Evolutionary conservation across 2,888 invertebrate genomes (phyloP).

Genomic region (Campoletis raptor): DNA sequence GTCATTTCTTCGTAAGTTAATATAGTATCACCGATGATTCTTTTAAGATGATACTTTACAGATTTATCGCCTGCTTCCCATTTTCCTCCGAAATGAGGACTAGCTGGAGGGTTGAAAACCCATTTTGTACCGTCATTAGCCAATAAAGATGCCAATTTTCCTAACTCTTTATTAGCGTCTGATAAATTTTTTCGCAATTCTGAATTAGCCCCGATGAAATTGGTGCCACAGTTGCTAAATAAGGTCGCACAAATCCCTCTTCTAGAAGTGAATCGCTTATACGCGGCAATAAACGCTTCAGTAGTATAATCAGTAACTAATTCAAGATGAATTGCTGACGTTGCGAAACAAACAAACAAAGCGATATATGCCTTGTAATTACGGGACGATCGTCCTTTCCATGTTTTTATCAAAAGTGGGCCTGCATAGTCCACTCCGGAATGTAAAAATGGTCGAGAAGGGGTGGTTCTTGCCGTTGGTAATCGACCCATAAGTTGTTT

Average conservation of each 20-base stretch:
- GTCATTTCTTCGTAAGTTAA: background rate
- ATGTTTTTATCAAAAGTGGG: background rate
- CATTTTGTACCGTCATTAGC: background rate
- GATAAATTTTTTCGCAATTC: background rate
- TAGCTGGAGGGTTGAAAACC: background rate
- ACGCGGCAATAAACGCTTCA: background rate
- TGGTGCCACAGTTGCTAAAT: background rate
- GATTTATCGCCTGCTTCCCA: background rate
- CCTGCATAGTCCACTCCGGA: background rate
- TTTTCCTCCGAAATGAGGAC: slow-evolving; percentile 3
- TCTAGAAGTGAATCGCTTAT: background rate
- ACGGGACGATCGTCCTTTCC: background rate
- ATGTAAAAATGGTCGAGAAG: background rate
- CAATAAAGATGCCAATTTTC: background rate
- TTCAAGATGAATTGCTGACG: slow-evolving; percentile 5
- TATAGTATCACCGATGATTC: background rate
- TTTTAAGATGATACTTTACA: background rate
- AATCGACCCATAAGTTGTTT: slow-evolving; percentile 25
- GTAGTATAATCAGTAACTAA: slow-evolving; percentile 19
- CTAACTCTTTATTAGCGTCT: background rate
- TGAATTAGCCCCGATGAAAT: background rate
- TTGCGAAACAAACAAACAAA: background rate
- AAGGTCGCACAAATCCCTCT: background rate
- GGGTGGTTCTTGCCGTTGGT: background rate
- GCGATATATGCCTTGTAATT: background rate